These are phyloP conservation scores for Dioctria linearis DNA, from an alignment of 2,888 invertebrate genomes.

Conservation along the genomic window DNA sequence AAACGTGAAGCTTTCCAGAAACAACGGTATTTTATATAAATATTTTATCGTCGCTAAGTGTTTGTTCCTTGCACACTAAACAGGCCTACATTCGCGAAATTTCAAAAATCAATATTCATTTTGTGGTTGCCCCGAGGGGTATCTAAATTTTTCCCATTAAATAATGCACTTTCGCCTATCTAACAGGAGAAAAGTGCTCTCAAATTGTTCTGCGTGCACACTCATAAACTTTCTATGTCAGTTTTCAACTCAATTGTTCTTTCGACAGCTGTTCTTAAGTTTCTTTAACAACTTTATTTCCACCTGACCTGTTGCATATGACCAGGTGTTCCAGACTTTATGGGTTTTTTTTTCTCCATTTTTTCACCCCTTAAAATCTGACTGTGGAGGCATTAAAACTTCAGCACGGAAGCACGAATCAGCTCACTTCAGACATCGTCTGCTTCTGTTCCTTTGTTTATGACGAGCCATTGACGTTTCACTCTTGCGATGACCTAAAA, in stretches of 20 bases:
- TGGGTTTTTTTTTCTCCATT: conserved; percentile 1
- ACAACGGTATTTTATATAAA: too few relatives aligned
- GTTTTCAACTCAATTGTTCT: conserved; percentile 50
- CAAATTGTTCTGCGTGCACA: conserved; percentile 40
- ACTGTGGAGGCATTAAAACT: conserved; percentile 21
- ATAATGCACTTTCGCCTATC: conserved; percentile 33
- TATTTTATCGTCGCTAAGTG: too few relatives aligned
- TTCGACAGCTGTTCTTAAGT: conserved; percentile 51
- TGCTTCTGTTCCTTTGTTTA: not conserved
- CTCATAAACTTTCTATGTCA: conserved; percentile 38
- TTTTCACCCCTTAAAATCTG: conserved; percentile 4
- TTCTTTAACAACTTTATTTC: conserved; percentile 53
- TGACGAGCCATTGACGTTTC: conserved; percentile 6
- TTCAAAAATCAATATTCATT: not conserved
- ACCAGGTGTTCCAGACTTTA: conserved; percentile 38
- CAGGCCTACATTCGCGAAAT: too few relatives aligned
- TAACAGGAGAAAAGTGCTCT: not conserved
- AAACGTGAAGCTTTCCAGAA: too few relatives aligned
- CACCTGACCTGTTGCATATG: conserved; percentile 47
- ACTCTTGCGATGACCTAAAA: not conserved
- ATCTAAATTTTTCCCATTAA: conserved; percentile 5
- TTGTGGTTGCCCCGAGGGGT: not conserved
- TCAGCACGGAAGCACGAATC: conserved; percentile 33
- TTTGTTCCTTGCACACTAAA: too few relatives aligned
- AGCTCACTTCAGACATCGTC: conserved; percentile 16